phyloP scores from a whole-genome alignment of 2,113 vertebrate species.

The Thalassoma bifasciatum region DNA sequence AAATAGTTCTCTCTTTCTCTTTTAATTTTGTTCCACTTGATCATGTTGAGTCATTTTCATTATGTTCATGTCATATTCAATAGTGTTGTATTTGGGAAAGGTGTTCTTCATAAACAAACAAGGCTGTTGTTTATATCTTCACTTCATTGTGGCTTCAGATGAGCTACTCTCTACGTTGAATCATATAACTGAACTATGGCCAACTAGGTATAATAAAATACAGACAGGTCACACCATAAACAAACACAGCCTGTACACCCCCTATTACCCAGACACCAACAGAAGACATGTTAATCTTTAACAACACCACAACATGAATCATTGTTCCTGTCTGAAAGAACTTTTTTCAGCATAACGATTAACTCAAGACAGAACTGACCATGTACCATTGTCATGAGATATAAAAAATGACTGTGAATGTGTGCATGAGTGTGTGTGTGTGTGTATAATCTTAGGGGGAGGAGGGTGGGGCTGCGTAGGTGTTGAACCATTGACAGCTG shows the following conservation, averaged over 20 bases:
- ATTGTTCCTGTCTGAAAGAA: slow-evolving; percentile 48
- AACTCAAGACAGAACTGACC: slow-evolving; percentile 31
- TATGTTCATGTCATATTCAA: neutral
- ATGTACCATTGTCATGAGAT: slow-evolving; percentile 13
- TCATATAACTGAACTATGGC: slow-evolving; percentile 15
- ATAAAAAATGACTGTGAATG: slow-evolving; percentile 39
- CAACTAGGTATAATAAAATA: slow-evolving; percentile 10
- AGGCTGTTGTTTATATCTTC: slow-evolving; percentile 1
- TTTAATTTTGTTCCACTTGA: no score
- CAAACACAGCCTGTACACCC: slow-evolving; percentile 43
- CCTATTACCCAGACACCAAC: slow-evolving; percentile 34
- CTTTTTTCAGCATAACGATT: slow-evolving; percentile 49
- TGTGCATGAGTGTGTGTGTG: slow-evolving; percentile 9
- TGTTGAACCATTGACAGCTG: slow-evolving; percentile 80
- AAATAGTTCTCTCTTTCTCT: no score
- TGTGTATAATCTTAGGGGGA: slow-evolving; percentile 16
- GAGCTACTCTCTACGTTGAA: neutral
- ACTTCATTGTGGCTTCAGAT: neutral
- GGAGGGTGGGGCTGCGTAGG: slow-evolving; percentile 61
- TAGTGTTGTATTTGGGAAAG: no score
- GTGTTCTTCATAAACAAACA: no score
- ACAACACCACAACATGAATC: slow-evolving; percentile 57
- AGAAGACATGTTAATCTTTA: slow-evolving; percentile 79
- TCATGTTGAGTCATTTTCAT: no score
- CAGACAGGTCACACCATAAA: slow-evolving; percentile 44